Conservation (phyloP, 2,888 invertebrate genomes). For the Xanthostigma xanthostigma region DNA sequence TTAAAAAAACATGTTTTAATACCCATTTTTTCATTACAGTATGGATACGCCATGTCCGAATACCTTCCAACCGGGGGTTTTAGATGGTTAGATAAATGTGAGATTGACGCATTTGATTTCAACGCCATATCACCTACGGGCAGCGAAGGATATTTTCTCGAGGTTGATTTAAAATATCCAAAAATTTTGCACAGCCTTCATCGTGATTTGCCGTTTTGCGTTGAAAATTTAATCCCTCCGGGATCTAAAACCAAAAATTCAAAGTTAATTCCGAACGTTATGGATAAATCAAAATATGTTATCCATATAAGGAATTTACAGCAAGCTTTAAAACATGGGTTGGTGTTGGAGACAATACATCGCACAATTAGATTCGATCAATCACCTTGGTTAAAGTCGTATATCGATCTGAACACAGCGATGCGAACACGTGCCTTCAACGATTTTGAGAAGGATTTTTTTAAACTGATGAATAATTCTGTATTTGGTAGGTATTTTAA, state of each 20-base stretch:
- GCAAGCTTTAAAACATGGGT: constrained; percentile 15
- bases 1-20: no score
- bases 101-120: constrained; percentile 5
- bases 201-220: no score
- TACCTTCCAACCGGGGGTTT: constrained; percentile 18
- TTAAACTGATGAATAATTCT: no score
- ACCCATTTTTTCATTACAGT: not conserved
- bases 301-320: constrained; percentile 18
- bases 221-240: constrained; percentile 12
- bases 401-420: constrained; percentile 25
- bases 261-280: constrained; percentile 15
- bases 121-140: constrained; percentile 7
- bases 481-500: constrained; percentile 23
- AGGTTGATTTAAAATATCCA: constrained; percentile 28
- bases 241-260: constrained; percentile 1
- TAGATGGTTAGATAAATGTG: constrained; percentile 13
- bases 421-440: constrained; percentile 15
- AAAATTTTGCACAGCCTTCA: constrained; percentile 20
- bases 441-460: constrained; percentile 11
- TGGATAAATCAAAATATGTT: constrained; percentile 16
- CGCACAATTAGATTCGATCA: constrained; percentile 23
- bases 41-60: constrained; percentile 16
- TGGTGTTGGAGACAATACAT: constrained; percentile 19
- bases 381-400: constrained; percentile 22
- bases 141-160: constrained; percentile 22